Evolutionary conservation across 2,113 vertebrate species (phyloP), one percentile per base, ranked within the genome.

Genomic region (Hemibagrus wyckioides): DNA sequence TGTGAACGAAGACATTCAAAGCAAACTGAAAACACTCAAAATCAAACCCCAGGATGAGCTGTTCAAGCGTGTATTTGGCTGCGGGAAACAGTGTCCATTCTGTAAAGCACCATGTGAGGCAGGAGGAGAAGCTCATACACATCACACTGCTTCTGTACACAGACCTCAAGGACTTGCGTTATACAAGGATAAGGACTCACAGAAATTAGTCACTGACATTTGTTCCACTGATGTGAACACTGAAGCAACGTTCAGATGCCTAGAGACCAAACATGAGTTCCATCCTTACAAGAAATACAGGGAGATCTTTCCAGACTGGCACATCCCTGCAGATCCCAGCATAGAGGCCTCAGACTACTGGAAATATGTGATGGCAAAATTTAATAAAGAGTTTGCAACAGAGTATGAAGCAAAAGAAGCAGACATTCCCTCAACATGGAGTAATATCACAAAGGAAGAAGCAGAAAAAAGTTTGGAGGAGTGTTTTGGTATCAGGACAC

Each of bases 281-380:
- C 89, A 93, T 52, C 92, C 88, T n/a, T 94, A 82, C n/a, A 95
- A 94, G 10, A 0, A 6, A 3, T 95, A 95, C 59, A 83, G 13
- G 1, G 65, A 89, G 0, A 85, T 94, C 56, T 93, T 73, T 33
- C 91, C 91, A 0, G 85, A 94, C 82, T 96, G 95, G 95, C 13
- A 52, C 28, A 95, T 96, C 39, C 71, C 81, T 25, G 89, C 93
- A 10, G 94, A 95, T 61, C 0, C 0, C 59, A 95, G 92, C 67
- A 92, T 93, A 7, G 0, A 93, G 30, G 93, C 94, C 33, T 93
- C 93, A 88, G 91, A 93, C 89, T 95, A 93, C 92, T 95, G 94
- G 94, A 95, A 93, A 87, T 94, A 93, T 85, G 89, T 95, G 0
- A 76, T 94, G 89, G 15, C 6, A 41, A 91, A 4, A 0, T 94